phyloP scores from a whole-genome alignment of 2,888 invertebrate species.

The Drosophila parthenogenetica region DNA sequence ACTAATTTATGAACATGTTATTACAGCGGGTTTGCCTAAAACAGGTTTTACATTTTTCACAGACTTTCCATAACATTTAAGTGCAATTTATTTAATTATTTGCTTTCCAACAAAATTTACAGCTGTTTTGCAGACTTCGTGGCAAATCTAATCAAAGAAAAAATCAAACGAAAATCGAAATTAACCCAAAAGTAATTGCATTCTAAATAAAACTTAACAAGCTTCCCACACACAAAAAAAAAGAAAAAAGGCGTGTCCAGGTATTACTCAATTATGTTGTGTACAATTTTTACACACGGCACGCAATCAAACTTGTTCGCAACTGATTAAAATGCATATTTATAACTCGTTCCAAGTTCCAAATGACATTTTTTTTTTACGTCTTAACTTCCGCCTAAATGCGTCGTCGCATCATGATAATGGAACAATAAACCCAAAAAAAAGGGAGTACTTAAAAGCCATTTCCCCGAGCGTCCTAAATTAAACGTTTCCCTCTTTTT shows the following conservation, averaged over 20 bases:
- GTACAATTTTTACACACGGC: background rate
- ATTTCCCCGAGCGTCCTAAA: background rate
- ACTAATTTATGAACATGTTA: conserved; percentile 6
- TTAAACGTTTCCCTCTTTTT: too few species aligned
- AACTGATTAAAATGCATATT: conserved; percentile 23
- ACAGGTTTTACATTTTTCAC: conserved; percentile 8
- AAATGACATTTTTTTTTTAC: conserved; percentile 2
- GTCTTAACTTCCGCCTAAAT: conserved; percentile 23
- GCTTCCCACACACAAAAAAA: too few species aligned
- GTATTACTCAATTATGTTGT: conserved; percentile 4
- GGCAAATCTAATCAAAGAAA: background rate
- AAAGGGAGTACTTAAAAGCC: background rate
- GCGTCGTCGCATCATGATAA: background rate
- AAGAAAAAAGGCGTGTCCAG: conserved; percentile 10
- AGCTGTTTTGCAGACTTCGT: background rate
- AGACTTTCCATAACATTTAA: background rate
- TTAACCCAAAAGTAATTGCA: background rate
- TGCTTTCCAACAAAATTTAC: background rate
- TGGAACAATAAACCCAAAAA: conserved; percentile 2
- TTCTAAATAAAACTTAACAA: background rate
- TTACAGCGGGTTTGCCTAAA: conserved; percentile 9
- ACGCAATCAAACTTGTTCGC: conserved; percentile 18
- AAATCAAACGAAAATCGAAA: background rate
- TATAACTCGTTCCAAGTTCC: conserved; percentile 16
- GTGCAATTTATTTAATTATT: background rate